phyloP scores from a whole-genome alignment of 2,113 vertebrate genomes.

The Campylorhamphus procurvoides region DNA sequence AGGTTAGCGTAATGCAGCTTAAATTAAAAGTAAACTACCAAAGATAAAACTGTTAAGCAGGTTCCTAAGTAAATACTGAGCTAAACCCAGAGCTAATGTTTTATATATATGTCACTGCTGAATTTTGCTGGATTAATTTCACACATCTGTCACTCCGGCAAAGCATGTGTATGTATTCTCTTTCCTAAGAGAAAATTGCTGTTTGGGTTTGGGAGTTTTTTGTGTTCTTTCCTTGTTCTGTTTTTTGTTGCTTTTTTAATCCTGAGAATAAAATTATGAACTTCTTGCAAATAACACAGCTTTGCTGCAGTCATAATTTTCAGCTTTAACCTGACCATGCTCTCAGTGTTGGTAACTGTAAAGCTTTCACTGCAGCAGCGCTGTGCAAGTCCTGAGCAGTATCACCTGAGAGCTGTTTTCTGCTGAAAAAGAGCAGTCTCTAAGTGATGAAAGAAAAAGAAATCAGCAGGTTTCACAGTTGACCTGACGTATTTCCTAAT shows the following conservation, averaged over 20 bases:
- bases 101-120: background rate
- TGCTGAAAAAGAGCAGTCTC: background rate
- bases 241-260: background rate
- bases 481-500: background rate
- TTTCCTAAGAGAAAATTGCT: background rate
- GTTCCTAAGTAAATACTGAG: background rate
- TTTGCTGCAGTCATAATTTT: background rate
- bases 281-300: background rate
- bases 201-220: background rate
- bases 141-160: background rate
- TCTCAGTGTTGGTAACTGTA: background rate
- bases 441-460: background rate
- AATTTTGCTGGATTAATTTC: constrained; percentile 45
- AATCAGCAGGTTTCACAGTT: background rate
- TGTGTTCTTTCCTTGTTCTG: background rate
- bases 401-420: background rate
- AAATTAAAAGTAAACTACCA: constrained; percentile 46
- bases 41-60: constrained; percentile 34
- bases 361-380: background rate
- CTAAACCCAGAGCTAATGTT: background rate
- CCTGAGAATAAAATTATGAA: background rate
- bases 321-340: background rate
- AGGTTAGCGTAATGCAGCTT: background rate
- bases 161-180: background rate
- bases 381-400: background rate